A percentile compares a stretch with the other conserved stretches of the same genome.
Evolutionary conservation across 2,113 vertebrate genomes (phyloP).

Genomic region (Sinocyclocheilus anshuiensis): DNA sequence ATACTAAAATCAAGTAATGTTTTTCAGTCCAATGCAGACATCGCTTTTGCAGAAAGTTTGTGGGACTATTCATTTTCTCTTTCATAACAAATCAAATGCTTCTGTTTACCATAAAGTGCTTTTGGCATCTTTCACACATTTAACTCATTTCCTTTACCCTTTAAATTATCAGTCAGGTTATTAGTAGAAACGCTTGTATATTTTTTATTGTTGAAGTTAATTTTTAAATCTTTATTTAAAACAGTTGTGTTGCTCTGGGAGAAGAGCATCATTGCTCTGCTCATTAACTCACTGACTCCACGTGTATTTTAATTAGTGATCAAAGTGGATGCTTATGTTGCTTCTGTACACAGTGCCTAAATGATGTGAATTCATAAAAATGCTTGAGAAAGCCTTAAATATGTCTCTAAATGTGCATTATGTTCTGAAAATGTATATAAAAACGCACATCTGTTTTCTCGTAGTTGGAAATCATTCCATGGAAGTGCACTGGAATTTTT

Average conservation of each 20-base stretch:
- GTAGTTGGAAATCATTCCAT: neutral
- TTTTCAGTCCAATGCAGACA: neutral
- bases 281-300: slow-evolving; percentile 13
- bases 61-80: neutral
- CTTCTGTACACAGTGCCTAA: neutral
- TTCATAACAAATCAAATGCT: neutral
- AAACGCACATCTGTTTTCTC: neutral
- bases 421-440: neutral
- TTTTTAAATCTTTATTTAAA: neutral
- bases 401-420: neutral
- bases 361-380: neutral
- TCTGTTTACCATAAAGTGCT: neutral
- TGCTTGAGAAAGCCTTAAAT: neutral
- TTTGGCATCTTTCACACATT: neutral
- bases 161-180: neutral
- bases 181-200: neutral
- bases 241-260: neutral
- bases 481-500: neutral
- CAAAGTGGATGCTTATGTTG: neutral
- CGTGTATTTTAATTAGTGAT: slow-evolving; percentile 40
- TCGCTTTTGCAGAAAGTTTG: neutral
- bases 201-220: neutral
- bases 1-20: neutral
- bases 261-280: neutral
- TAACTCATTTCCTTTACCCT: neutral